A percentile compares a stretch with the other conserved stretches of the same genome.
Evolutionary conservation across 1,140 invertebrate species (phyloP).

Genomic region (Cyphomyrmex costatus): DNA sequence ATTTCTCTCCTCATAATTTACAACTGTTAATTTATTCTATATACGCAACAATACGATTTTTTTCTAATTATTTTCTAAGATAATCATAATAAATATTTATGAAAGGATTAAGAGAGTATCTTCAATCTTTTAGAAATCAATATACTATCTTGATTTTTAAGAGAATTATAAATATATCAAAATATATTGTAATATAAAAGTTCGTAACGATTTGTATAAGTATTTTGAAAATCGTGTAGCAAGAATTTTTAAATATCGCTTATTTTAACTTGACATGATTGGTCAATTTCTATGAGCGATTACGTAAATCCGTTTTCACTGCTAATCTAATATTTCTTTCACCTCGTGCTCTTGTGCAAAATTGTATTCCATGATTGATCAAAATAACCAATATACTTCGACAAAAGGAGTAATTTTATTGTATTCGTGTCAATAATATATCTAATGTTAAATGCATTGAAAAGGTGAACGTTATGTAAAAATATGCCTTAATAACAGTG

Average conservation of each 20-base stretch:
- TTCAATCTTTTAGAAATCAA: neutral
- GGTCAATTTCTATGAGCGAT: neutral
- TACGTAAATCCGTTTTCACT: neutral
- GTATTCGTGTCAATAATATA: neutral
- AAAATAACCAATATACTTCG: no score
- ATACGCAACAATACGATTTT: neutral
- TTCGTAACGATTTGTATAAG: neutral
- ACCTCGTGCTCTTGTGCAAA: no score
- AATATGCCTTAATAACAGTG: neutral
- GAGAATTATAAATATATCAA: neutral
- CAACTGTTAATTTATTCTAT: neutral
- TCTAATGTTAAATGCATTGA: slow-evolving; percentile 16
- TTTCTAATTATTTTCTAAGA: neutral
- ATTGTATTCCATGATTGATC: neutral
- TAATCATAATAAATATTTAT: neutral
- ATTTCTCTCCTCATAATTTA: neutral
- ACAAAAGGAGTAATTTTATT: neutral
- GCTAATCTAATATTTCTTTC: neutral
- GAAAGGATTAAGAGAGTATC: neutral
- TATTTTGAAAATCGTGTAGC: neutral
- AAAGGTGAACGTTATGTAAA: neutral
- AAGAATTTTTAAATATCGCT: neutral
- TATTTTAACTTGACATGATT: neutral
- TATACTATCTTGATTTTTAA: neutral
- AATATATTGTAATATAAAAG: neutral